Conservation (phyloP, 2,113 vertebrate species). For the Paralichthys olivaceus region DNA sequence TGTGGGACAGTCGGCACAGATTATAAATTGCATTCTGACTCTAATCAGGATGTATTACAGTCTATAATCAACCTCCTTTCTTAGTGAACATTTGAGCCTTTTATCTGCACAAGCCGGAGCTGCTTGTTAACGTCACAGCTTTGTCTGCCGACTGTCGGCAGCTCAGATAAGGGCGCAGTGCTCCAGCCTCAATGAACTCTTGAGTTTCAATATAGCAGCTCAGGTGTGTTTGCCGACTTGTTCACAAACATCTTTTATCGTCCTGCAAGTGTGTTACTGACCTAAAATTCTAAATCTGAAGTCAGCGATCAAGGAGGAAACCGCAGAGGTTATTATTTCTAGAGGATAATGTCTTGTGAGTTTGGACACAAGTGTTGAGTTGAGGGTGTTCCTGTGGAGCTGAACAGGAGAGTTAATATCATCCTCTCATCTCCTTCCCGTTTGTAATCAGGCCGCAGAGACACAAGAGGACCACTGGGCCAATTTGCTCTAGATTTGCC, state of each 20-base stretch:
- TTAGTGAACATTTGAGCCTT: not conserved
- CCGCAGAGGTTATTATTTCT: conserved; percentile 54
- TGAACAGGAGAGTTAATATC: conserved; percentile 14
- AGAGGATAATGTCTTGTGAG: conserved; percentile 44
- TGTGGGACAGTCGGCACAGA: not conserved
- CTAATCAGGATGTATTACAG: not conserved
- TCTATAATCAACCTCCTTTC: not conserved
- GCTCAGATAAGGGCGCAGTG: conserved; percentile 23
- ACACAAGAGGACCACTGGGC: not conserved
- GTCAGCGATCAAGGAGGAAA: conserved; percentile 48
- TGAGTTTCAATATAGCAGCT: conserved; percentile 20
- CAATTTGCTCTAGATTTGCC: conserved; percentile 45
- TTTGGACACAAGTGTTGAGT: conserved; percentile 2
- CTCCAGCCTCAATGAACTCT: conserved; percentile 26
- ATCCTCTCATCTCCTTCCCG: not conserved
- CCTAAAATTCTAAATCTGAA: conserved; percentile 63
- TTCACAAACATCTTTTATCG: conserved; percentile 46
- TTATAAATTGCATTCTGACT: conserved; percentile 1
- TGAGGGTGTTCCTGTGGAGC: conserved; percentile 5
- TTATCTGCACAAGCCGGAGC: not conserved
- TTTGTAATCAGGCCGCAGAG: not conserved
- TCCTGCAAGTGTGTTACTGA: conserved; percentile 40
- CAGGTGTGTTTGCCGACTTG: not conserved
- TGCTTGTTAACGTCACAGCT: conserved; percentile 27
- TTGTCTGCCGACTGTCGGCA: conserved; percentile 6